Percentiles rank a stretch among this genome's conserved stretches.
Evolutionary conservation across 1,140 invertebrate genomes (phyloP).

Genomic region (Arctopsyche grandis): DNA sequence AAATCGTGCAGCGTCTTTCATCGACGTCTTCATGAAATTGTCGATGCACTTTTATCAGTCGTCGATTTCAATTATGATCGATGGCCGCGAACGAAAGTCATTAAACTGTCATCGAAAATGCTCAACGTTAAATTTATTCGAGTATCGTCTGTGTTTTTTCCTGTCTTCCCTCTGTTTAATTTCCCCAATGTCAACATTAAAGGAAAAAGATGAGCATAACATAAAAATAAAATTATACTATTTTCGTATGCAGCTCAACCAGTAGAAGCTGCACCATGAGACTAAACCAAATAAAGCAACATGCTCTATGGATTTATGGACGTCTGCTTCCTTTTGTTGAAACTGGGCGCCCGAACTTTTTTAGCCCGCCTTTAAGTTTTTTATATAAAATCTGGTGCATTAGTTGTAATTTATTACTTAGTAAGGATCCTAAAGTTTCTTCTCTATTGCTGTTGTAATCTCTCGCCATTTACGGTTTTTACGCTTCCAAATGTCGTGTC

Average conservation of each 20-base stretch:
- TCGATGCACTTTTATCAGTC: constrained; percentile 13
- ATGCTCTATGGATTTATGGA: constrained; percentile 8
- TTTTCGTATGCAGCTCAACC: background rate
- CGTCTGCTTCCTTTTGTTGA: constrained; percentile 18
- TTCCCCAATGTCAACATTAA: background rate
- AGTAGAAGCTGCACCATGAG: background rate
- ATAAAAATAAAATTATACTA: no score
- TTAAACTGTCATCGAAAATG: background rate
- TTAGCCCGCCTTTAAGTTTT: background rate
- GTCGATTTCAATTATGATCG: background rate
- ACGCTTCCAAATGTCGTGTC: no score
- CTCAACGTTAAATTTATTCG: background rate
- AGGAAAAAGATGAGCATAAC: background rate
- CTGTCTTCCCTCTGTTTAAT: background rate
- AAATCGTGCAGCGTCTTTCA: background rate
- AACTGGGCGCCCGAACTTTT: background rate
- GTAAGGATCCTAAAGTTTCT: no score
- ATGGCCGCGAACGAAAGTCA: background rate
- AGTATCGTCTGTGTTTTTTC: no score
- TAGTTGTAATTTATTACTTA: background rate
- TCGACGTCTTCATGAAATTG: background rate
- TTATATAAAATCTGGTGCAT: background rate
- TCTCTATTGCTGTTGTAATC: no score
- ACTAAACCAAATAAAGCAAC: constrained; percentile 16
- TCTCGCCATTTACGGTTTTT: no score